A percentile compares a stretch with the other conserved stretches of the same genome.
Conservation (phyloP, 2,113 vertebrate genomes). For the Ancistrus triradiatus region DNA sequence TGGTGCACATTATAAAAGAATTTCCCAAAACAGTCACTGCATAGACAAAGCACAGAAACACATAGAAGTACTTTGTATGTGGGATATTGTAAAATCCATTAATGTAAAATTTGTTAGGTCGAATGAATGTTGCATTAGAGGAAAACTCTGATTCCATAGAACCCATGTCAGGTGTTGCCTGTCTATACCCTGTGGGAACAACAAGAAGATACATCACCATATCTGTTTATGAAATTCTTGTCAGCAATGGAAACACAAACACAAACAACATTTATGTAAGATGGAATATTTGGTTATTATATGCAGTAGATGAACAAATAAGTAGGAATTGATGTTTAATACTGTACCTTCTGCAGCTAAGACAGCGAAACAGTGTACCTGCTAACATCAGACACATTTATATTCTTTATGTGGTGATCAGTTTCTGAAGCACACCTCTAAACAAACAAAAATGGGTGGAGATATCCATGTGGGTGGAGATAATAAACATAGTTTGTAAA, state of each 20-base stretch:
- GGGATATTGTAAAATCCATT: slow-evolving; percentile 54
- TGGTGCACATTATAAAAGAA: slow-evolving; percentile 40
- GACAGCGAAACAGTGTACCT: background rate
- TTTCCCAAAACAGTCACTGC: slow-evolving; percentile 50
- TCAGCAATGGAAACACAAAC: background rate
- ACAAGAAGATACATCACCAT: background rate
- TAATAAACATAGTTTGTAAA: too few species aligned
- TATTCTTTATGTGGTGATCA: background rate
- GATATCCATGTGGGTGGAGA: too few species aligned
- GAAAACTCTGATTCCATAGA: slow-evolving; percentile 35
- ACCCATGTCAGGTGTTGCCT: slow-evolving; percentile 1
- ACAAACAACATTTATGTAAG: background rate
- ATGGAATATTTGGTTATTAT: background rate
- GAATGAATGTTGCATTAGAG: slow-evolving; percentile 55
- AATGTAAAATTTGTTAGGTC: slow-evolving; percentile 59
- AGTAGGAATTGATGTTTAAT: background rate
- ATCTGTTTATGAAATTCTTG: too few species aligned
- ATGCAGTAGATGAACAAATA: background rate
- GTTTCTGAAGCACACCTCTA: too few species aligned
- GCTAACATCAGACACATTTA: slow-evolving; percentile 12
- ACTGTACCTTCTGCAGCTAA: slow-evolving; percentile 13
- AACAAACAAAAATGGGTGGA: too few species aligned
- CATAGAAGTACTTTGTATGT: slow-evolving; percentile 57
- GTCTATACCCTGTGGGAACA: slow-evolving; percentile 3
- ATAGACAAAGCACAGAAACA: slow-evolving; percentile 58